Conservation (phyloP, 2,888 invertebrate genomes). For the Silvanus unidentatus region DNA sequence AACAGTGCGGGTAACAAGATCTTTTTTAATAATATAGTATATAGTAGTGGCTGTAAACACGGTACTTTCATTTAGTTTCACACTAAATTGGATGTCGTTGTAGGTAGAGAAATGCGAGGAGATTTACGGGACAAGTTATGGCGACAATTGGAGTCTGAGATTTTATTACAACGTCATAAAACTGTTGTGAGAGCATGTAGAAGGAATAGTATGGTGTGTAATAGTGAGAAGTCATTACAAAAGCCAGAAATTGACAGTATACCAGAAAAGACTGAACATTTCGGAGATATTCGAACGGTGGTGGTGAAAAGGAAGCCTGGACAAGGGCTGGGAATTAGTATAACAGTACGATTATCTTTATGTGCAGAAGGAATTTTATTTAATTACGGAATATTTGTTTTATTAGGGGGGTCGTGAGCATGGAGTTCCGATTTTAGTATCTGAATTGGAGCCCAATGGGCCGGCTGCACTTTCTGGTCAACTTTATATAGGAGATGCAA, state of each 20-base stretch:
- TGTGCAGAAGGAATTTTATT: too few relatives aligned
- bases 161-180: conserved; percentile 78
- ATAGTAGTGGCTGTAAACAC: too few relatives aligned
- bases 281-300: conserved; percentile 57
- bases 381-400: conserved; percentile 1
- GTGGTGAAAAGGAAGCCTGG: conserved; percentile 65
- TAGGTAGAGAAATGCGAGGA: conserved; percentile 68
- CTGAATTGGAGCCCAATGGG: conserved; percentile 72
- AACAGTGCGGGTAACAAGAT: background rate
- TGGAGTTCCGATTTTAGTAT: conserved; percentile 79
- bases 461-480: conserved; percentile 69
- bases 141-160: conserved; percentile 80
- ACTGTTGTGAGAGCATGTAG: conserved; percentile 65
- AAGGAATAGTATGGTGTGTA: conserved; percentile 45
- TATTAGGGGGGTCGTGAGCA: conserved; percentile 77
- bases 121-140: conserved; percentile 73
- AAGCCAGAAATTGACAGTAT: conserved; percentile 33
- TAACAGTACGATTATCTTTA: too few relatives aligned
- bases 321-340: conserved; percentile 78
- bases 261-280: conserved; percentile 39
- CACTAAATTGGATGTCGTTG: conserved; percentile 9
- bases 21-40: too few relatives aligned
- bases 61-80: too few relatives aligned
- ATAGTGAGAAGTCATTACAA: conserved; percentile 32
- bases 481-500: conserved; percentile 78